A percentile compares a stretch with the other conserved stretches of the same genome.
Evolutionary conservation across 2,888 invertebrate genomes (phyloP).

Genomic region (Nebria brevicollis): DNA sequence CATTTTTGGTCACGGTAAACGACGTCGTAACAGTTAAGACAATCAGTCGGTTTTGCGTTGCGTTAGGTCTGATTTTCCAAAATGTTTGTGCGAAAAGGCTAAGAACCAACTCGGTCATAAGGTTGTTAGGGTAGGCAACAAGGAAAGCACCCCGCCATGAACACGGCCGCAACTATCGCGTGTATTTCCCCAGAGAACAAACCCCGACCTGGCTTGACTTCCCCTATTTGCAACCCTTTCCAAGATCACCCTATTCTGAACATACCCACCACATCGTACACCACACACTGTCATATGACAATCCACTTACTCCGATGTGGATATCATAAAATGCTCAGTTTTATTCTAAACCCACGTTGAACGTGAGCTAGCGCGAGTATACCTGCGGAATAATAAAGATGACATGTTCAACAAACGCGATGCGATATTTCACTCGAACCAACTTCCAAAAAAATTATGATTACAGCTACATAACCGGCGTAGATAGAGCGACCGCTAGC

Average conservation of each 20-base stretch:
- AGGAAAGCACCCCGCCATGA: background rate
- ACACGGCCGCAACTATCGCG: conserved; percentile 28
- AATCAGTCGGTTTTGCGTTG: conserved; percentile 22
- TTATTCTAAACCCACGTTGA: conserved; percentile 32
- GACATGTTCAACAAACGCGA: background rate
- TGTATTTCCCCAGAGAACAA: conserved; percentile 29
- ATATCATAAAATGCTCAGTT: conserved; percentile 42
- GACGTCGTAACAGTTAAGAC: conserved; percentile 22
- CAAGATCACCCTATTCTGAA: conserved; percentile 2
- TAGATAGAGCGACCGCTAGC: no score
- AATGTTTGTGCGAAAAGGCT: conserved; percentile 7
- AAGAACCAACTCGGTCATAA: background rate
- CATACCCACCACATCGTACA: conserved; percentile 1
- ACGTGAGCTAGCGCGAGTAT: conserved; percentile 27
- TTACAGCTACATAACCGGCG: background rate
- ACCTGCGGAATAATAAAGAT: conserved; percentile 41
- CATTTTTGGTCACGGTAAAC: conserved; percentile 30
- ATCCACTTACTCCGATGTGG: conserved; percentile 38
- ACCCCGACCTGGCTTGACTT: background rate
- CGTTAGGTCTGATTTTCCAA: conserved; percentile 5
- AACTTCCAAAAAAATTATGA: background rate
- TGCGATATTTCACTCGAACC: conserved; percentile 30
- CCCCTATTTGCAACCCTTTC: background rate
- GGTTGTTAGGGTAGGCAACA: background rate
- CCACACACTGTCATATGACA: conserved; percentile 35